A percentile compares a stretch with the other conserved stretches of the same genome.
Evolutionary conservation across 2,797 vertebrate genomes (phyloP).

Genomic region (Menidia menidia): DNA sequence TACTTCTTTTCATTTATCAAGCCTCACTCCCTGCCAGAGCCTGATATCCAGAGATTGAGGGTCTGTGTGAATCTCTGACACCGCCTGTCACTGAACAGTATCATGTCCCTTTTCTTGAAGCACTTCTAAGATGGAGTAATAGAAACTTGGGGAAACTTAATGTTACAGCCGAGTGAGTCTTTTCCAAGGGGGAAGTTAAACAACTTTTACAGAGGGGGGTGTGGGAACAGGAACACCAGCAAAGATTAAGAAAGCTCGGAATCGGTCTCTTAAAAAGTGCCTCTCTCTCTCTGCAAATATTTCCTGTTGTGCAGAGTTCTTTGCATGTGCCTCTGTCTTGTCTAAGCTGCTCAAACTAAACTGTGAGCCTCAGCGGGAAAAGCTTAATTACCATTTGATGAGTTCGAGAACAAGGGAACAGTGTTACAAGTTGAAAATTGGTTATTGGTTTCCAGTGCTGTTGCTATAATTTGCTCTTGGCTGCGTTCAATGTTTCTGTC

Average conservation of each 20-base stretch:
- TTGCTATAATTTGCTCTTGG: conserved; percentile 70
- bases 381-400: conserved; percentile 76
- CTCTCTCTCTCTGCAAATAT: neutral
- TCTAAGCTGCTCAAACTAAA: conserved; percentile 36
- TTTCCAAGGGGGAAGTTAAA: conserved; percentile 47
- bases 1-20: conserved; percentile 66
- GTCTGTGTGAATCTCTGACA: conserved; percentile 58
- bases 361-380: conserved; percentile 33
- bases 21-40: conserved; percentile 48
- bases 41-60: conserved; percentile 67
- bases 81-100: conserved; percentile 61
- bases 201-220: conserved; percentile 15
- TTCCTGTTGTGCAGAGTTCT: conserved; percentile 10
- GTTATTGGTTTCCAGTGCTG: conserved; percentile 70
- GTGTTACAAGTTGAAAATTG: conserved; percentile 72
- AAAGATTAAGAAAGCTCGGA: neutral
- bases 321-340: conserved; percentile 22
- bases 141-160: conserved; percentile 67
- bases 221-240: neutral
- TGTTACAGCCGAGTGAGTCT: conserved; percentile 69
- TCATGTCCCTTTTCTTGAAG: conserved; percentile 39
- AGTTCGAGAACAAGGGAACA: conserved; percentile 69
- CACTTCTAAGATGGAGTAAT: conserved; percentile 60
- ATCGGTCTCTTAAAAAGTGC: neutral
- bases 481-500: conserved; percentile 71